Percentiles rank a stretch among this genome's conserved stretches.
Conservation (phyloP, 2,888 invertebrate species). For the Eupithecia tripunctaria region DNA sequence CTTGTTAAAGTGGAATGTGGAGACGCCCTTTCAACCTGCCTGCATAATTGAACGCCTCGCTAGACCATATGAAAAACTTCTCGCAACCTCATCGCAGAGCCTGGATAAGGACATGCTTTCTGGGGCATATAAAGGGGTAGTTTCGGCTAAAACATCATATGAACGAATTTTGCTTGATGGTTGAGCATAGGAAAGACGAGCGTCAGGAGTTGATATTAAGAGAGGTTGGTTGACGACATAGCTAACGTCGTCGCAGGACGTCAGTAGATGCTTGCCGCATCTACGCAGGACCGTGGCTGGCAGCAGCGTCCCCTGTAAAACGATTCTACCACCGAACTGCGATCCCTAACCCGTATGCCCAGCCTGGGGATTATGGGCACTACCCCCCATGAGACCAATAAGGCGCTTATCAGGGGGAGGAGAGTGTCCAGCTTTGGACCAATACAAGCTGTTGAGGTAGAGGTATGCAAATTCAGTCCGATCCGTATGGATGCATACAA, state of each 20-base stretch:
- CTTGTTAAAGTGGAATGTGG: conserved; percentile 19
- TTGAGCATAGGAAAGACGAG: not conserved
- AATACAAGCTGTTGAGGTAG: too few species aligned
- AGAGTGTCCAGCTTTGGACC: too few species aligned
- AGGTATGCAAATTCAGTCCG: too few species aligned
- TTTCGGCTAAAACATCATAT: not conserved
- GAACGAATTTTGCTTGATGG: not conserved
- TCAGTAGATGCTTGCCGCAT: not conserved
- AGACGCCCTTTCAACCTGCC: conserved; percentile 35
- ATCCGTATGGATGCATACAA: too few species aligned
- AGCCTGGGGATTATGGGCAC: too few species aligned
- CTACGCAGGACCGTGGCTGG: not conserved
- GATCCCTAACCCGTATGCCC: too few species aligned
- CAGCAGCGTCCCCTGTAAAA: too few species aligned
- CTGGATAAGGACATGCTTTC: conserved; percentile 3
- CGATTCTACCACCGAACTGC: too few species aligned
- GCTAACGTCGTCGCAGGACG: not conserved
- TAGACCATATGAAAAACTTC: conserved; percentile 32
- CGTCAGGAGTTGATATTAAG: not conserved
- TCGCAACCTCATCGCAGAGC: conserved; percentile 15
- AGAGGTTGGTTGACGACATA: not conserved
- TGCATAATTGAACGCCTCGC: conserved; percentile 38
- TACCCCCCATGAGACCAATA: too few species aligned
- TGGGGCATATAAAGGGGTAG: not conserved
- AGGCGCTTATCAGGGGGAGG: too few species aligned